phyloP scores from a whole-genome alignment of 2,797 vertebrate genomes.

The Buphagus erythrorhynchus region DNA sequence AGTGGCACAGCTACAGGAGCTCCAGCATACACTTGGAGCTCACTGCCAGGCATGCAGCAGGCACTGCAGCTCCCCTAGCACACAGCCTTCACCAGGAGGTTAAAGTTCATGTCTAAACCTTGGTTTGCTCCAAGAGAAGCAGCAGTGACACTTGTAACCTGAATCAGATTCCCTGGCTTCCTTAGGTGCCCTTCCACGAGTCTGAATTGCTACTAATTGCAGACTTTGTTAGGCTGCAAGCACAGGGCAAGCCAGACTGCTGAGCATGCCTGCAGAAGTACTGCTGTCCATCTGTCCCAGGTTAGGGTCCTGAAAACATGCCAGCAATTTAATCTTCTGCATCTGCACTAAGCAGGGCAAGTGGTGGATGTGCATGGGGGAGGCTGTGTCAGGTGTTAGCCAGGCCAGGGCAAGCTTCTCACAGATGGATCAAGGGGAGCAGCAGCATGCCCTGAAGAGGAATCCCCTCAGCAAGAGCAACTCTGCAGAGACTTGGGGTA shows the following conservation, averaged over 20 bases:
- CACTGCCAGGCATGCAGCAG: no score
- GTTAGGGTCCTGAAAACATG: neutral
- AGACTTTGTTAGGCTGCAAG: neutral
- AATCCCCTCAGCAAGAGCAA: neutral
- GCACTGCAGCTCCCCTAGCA: neutral
- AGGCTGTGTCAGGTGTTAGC: neutral
- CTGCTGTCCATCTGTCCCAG: neutral
- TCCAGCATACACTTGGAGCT: accelerated
- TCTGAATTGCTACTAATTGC: neutral
- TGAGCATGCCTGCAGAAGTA: neutral
- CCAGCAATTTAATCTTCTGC: neutral
- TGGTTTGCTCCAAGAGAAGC: neutral
- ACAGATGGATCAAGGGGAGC: accelerated
- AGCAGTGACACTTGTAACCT: neutral
- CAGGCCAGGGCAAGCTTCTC: neutral
- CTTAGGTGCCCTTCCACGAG: neutral
- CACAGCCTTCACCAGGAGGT: neutral
- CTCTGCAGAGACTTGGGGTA: neutral
- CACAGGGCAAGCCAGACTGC: neutral
- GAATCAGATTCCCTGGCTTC: neutral
- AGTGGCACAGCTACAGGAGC: neutral
- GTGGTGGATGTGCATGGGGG: neutral
- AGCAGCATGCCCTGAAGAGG: neutral
- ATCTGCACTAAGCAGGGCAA: neutral
- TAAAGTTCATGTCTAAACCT: neutral